Base-by-base conservation (phyloP, 2,113 vertebrate genomes). In the Phalacrocorax brasilianus region DNA sequence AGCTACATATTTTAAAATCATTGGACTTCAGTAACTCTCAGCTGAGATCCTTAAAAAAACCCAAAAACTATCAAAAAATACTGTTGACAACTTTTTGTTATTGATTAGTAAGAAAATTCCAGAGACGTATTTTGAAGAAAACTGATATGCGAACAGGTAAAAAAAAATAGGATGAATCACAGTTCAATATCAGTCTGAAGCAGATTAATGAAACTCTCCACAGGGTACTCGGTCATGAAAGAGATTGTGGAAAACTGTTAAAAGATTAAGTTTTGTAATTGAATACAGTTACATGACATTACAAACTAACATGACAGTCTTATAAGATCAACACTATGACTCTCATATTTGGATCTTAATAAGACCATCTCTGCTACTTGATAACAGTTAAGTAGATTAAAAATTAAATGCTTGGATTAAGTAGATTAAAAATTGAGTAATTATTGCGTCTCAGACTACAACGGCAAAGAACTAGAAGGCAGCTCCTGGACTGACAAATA, bases 381-480 rank as follows among this genome's bases (percentile, higher is more conserved):
- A 26, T 78, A 89, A 74, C 14, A 50, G 33, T 68, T 96, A 95
- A 95, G 66, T 35, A 72, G 94, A 95, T 97, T 94, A 91, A 91
- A 50, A 86, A 79, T 81, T 86, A 92, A 89, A 75, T 0, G 28
- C 86, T 58, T 50, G 83, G 93, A 96, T 96, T 95, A 96, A 95
- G 44, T 75, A 93, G 93, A 91, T 94, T 94, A 78, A 95, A 95
- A 92, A 59, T 56, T 59, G 70, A 78, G 73, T 68, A 67, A 92
- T 89, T 91, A 81, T 35, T 75, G 11, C 56, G 89, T 75, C 62
- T 95, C 66, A 68, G 38, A 44, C 35, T 89, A 32, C 14, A 68
- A 67, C 3, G 44, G 68, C 44, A 83, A 74, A 78, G 66, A 89
- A 44, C 12, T 35, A 49, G 68, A 87, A 78, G 47, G 49, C 14